Conservation (phyloP, 2,888 invertebrate genomes). For the Bombylius major region DNA sequence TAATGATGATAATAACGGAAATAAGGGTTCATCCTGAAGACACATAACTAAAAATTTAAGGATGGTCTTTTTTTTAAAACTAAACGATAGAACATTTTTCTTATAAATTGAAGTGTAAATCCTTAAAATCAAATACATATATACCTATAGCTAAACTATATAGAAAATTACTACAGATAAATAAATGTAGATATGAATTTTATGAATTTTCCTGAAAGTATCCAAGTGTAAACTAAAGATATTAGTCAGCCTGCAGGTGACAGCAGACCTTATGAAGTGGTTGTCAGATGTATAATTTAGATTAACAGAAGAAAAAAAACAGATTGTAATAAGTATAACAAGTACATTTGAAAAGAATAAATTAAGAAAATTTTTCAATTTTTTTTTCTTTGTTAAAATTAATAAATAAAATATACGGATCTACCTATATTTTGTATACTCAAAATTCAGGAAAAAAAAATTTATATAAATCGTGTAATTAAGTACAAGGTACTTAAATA, state of each 20-base stretch:
- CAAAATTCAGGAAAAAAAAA: no score
- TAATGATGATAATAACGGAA: background rate
- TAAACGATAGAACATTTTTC: background rate
- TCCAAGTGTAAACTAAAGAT: background rate
- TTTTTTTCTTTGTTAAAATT: no score
- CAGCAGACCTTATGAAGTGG: background rate
- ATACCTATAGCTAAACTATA: background rate
- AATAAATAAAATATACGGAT: no score
- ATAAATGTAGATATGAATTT: background rate
- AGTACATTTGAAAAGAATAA: no score
- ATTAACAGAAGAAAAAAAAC: background rate
- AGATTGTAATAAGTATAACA: no score
- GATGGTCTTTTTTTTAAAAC: background rate
- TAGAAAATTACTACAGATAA: background rate
- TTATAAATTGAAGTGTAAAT: background rate
- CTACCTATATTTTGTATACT: no score
- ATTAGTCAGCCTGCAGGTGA: background rate
- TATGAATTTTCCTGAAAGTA: background rate
- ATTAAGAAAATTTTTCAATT: no score
- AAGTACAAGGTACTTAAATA: no score
- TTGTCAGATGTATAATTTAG: background rate
- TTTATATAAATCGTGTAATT: no score
- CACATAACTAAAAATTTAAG: background rate
- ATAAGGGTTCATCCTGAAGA: background rate
- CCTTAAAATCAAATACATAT: background rate